These are phyloP conservation scores for Drosophila pseudoananassae DNA, from an alignment of 1,140 invertebrate species.

Conservation along the genomic window DNA sequence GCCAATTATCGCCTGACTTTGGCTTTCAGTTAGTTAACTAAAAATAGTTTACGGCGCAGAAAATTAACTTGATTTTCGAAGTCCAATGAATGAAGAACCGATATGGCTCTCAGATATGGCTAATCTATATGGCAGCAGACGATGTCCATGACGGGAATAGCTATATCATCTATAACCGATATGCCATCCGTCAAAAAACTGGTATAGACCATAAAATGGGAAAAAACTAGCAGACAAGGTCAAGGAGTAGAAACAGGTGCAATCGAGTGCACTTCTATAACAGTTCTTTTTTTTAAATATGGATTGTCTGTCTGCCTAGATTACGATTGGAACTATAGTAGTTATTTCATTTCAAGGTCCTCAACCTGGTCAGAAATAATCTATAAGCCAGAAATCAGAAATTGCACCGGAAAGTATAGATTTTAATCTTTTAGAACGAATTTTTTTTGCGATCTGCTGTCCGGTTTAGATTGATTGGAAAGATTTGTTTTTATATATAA, in stretches of 20 bases:
- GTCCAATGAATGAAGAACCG: constrained; percentile 27
- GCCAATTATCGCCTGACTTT: constrained; percentile 7
- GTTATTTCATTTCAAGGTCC: neutral
- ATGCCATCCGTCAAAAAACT: neutral
- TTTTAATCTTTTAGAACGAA: neutral
- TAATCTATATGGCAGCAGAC: constrained; percentile 44
- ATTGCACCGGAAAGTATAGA: neutral
- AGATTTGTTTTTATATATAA: neutral
- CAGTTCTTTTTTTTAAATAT: neutral
- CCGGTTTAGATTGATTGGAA: neutral
- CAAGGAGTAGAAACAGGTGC: constrained; percentile 10
- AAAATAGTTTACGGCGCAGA: constrained; percentile 49
- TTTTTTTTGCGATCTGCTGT: neutral
- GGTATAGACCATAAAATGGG: neutral
- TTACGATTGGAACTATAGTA: neutral
- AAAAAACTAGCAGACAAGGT: constrained; percentile 22
- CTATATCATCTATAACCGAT: neutral
- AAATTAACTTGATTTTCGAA: constrained; percentile 28
- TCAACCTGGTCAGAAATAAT: neutral
- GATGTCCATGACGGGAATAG: constrained; percentile 22
- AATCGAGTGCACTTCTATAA: constrained; percentile 2
- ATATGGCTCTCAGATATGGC: constrained; percentile 7
- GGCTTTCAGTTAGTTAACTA: constrained; percentile 21
- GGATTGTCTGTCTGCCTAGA: constrained; percentile 9
- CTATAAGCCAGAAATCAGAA: neutral